Base-by-base conservation (phyloP, 2,797 vertebrate species). In the Thunnus albacares region DNA sequence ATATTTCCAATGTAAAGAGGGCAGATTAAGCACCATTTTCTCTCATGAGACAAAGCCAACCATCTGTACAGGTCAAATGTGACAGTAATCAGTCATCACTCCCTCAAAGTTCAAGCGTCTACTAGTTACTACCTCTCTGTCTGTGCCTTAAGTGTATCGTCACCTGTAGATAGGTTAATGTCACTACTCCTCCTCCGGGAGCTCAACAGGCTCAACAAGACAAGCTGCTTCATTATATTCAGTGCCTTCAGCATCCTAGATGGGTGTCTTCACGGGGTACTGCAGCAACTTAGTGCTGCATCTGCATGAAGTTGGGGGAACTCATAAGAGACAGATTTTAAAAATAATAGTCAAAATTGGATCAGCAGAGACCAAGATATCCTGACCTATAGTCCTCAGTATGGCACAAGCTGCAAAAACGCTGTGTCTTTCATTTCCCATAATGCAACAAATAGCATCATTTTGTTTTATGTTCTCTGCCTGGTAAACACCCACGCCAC, bases 51-150 rank as follows among this genome's bases (percentile, higher is more conserved):
- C 24, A 49, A 5, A 57, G 30, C 24, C 1, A 15, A 20, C 45
- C 22, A 69, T 71, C 17, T 77, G 11, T 15, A 10, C 24, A 43
- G 69, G 47, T 77, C 11, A 57, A 47, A 52, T 47, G 33, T 26
- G 14, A 55, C 33, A 14, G 6, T 9, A 9, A 18, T 3, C 38
- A 17, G 6, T 14, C 3, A 22, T 38, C 22, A 63, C 41, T 47
- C 26, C 13, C 35, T 60, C 33, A 47, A 14, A 67, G 47, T 14
- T 61, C 7, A 41, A 43, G 22, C 28, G 30, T 53, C 45, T 15
- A 18, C 20, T 8, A 1, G 17, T 55, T 51, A 8, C 24, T 38
- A 22, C 28, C 9, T 26, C 35, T 38, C 47, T 30, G 6, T 52
- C 26, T 18, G 45, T 45, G 47, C 38, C 24, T n/a, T 9, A 33